Percentiles rank a stretch among this genome's conserved stretches.
phyloP scores from a whole-genome alignment of 2,113 vertebrate species.

The Camelus bactrianus region DNA sequence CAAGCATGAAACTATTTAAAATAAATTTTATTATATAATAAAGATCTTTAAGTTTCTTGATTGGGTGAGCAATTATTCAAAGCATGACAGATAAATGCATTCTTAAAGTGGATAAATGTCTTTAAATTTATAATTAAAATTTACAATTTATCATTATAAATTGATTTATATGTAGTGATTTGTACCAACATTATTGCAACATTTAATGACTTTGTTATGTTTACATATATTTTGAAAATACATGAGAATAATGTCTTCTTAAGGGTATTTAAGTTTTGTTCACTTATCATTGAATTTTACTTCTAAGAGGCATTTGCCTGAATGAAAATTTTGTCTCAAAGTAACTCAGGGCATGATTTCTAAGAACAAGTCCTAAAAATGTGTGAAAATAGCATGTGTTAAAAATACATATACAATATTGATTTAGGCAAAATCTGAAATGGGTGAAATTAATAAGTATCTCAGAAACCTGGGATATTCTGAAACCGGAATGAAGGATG shows the following conservation, averaged over 20 bases:
- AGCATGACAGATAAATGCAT: not conserved
- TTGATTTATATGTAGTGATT: not conserved
- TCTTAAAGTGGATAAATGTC: not conserved
- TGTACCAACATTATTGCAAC: not conserved
- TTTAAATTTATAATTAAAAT: not conserved
- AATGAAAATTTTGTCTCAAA: not conserved
- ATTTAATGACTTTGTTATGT: conserved; percentile 1
- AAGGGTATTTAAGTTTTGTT: not conserved
- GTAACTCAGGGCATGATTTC: not conserved
- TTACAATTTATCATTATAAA: not conserved
- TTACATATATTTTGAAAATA: not conserved
- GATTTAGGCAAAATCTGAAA: not conserved
- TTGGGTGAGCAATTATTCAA: not conserved
- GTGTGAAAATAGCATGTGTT: not conserved
- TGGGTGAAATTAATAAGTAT: not conserved
- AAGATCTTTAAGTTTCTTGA: not conserved
- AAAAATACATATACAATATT: not conserved
- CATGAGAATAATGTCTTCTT: not conserved
- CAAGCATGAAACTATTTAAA: not conserved
- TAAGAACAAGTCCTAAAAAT: not conserved
- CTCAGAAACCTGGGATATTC: not conserved
- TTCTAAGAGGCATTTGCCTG: not conserved
- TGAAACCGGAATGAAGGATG: not conserved
- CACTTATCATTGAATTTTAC: not conserved
- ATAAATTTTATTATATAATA: not conserved